Evolutionary conservation across 2,113 vertebrate genomes (phyloP).

Genomic region (Cochlearius cochlearius): DNA sequence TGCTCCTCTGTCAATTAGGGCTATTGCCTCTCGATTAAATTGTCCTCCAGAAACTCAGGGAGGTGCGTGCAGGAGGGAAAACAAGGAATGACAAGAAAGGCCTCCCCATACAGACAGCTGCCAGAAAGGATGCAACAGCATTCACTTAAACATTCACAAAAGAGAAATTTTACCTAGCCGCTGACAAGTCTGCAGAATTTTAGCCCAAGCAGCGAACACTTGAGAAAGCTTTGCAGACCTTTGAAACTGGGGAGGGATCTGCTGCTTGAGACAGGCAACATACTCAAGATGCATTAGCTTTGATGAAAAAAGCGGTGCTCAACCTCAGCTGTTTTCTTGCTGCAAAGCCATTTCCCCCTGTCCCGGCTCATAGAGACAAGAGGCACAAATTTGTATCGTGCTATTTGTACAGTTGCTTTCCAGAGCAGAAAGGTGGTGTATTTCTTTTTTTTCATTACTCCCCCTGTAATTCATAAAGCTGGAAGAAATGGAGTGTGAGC

Average conservation of each 20-base stretch:
- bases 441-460: neutral
- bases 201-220: neutral
- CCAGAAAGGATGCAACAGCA: neutral
- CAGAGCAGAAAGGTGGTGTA: neutral
- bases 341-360: neutral
- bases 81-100: neutral
- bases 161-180: neutral
- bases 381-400: neutral
- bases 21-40: neutral
- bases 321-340: neutral
- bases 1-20: neutral
- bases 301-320: neutral
- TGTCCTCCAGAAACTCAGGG: neutral
- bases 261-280: neutral
- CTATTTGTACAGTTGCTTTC: neutral
- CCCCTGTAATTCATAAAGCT: neutral
- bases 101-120: neutral
- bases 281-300: neutral
- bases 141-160: neutral
- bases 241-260: neutral
- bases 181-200: neutral
- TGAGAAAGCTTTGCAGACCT: neutral
- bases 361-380: neutral
- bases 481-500: neutral
- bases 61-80: neutral